These are phyloP conservation scores for Pherbina coryleti DNA, from an alignment of 2,888 invertebrate genomes.

Conservation along the genomic window DNA sequence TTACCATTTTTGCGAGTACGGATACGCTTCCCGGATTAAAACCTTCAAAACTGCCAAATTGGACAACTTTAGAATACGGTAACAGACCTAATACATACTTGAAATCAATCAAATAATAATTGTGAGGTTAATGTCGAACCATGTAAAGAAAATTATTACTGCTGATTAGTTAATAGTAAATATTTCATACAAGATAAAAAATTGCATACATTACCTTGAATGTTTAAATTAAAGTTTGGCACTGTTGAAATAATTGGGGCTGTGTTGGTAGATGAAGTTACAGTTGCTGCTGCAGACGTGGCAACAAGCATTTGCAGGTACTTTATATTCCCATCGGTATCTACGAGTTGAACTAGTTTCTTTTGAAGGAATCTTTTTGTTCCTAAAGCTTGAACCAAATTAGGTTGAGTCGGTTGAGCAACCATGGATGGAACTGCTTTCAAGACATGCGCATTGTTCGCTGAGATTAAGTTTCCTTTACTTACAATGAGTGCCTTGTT, in stretches of 20 bases:
- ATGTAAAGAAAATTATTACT: too few relatives aligned
- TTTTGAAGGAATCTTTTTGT: conserved; percentile 53
- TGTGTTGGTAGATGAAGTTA: not conserved
- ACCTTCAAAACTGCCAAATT: too few relatives aligned
- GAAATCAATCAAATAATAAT: too few relatives aligned
- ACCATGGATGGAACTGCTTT: not conserved
- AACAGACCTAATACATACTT: too few relatives aligned
- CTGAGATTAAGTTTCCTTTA: not conserved
- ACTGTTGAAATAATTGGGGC: not conserved
- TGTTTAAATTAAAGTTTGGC: not conserved
- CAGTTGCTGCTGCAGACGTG: conserved; percentile 32
- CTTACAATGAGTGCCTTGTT: not conserved
- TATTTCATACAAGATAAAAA: too few relatives aligned
- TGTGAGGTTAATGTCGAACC: too few relatives aligned
- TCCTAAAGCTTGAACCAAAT: not conserved
- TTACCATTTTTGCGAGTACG: too few relatives aligned
- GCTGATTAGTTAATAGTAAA: too few relatives aligned
- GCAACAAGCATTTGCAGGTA: conserved; percentile 57
- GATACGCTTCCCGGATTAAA: too few relatives aligned
- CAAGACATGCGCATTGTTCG: not conserved
- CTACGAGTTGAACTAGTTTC: conserved; percentile 57
- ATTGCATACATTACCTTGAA: not conserved
- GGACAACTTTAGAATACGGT: too few relatives aligned
- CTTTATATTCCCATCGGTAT: conserved; percentile 57
- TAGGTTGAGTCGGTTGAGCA: not conserved